Conservation (phyloP, 2,888 invertebrate genomes). For the Perdita meconis region DNA sequence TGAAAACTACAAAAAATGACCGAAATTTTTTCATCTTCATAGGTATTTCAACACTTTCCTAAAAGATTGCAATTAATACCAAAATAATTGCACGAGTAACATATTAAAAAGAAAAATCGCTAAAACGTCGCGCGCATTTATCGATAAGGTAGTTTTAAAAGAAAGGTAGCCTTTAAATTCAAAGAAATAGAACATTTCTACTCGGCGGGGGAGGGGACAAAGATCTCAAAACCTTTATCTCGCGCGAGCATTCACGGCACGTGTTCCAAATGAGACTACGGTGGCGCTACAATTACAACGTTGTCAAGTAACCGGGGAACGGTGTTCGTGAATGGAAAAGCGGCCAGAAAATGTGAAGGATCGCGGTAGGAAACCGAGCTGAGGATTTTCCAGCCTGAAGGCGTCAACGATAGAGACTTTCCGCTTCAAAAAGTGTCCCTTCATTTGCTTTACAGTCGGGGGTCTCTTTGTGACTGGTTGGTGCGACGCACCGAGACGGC, state of each 20-base stretch:
- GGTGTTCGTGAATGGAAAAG: conserved; percentile 23
- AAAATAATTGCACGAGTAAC: not conserved
- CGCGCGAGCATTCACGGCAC: conserved; percentile 40
- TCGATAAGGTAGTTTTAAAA: too few species aligned
- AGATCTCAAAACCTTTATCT: conserved; percentile 35
- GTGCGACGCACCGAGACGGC: not conserved
- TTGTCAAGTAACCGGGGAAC: conserved; percentile 39
- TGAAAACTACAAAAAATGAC: too few species aligned
- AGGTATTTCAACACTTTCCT: too few species aligned
- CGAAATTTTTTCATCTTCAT: too few species aligned
- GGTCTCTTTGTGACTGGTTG: not conserved
- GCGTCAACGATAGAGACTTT: conserved; percentile 27
- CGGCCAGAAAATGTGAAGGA: conserved; percentile 31
- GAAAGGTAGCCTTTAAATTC: not conserved
- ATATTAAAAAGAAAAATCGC: not conserved
- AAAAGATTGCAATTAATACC: too few species aligned
- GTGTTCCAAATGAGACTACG: conserved; percentile 32
- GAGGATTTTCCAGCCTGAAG: conserved; percentile 32
- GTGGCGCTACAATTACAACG: conserved; percentile 43
- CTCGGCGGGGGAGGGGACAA: conserved; percentile 23
- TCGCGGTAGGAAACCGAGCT: conserved; percentile 21
- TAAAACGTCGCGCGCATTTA: not conserved
- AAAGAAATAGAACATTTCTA: conserved; percentile 22
- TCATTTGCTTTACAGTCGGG: conserved; percentile 2
- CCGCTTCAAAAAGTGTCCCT: conserved; percentile 27